These are phyloP conservation scores for Squalus acanthias DNA, from an alignment of 2,797 vertebrate species.

Conservation along the genomic window DNA sequence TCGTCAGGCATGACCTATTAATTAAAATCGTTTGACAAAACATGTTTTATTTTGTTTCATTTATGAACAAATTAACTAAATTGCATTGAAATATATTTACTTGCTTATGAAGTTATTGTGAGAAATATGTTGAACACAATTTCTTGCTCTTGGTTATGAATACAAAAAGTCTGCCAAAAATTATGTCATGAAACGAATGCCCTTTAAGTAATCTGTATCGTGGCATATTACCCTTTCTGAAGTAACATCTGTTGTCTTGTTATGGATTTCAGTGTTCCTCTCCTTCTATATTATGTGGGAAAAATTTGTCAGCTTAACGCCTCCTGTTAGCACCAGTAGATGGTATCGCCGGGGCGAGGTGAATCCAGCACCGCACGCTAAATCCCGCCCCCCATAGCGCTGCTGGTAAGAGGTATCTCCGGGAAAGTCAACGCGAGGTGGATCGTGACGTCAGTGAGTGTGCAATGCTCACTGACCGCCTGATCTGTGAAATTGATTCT, in stretches of 20 bases:
- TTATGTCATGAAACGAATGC: neutral
- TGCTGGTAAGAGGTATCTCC: too few relatives aligned
- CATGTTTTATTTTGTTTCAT: neutral
- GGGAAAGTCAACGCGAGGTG: too few relatives aligned
- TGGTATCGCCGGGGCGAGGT: too few relatives aligned
- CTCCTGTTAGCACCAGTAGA: too few relatives aligned
- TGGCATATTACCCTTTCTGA: neutral
- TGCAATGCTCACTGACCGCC: too few relatives aligned
- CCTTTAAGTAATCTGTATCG: neutral
- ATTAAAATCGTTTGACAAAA: too few relatives aligned
- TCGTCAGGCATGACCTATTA: too few relatives aligned
- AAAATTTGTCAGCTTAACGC: too few relatives aligned
- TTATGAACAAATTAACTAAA: neutral
- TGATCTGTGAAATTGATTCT: too few relatives aligned
- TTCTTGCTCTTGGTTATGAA: neutral
- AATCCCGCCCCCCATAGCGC: too few relatives aligned
- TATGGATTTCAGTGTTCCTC: neutral
- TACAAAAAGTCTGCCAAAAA: neutral
- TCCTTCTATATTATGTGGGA: neutral
- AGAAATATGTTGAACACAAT: neutral
- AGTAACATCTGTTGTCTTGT: neutral
- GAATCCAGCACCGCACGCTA: too few relatives aligned
- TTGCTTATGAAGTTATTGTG: neutral
- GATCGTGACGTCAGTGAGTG: too few relatives aligned
- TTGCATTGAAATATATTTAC: neutral